phyloP scores from a whole-genome alignment of 2,888 invertebrate species.

The Omphaloscelis lunosa region DNA sequence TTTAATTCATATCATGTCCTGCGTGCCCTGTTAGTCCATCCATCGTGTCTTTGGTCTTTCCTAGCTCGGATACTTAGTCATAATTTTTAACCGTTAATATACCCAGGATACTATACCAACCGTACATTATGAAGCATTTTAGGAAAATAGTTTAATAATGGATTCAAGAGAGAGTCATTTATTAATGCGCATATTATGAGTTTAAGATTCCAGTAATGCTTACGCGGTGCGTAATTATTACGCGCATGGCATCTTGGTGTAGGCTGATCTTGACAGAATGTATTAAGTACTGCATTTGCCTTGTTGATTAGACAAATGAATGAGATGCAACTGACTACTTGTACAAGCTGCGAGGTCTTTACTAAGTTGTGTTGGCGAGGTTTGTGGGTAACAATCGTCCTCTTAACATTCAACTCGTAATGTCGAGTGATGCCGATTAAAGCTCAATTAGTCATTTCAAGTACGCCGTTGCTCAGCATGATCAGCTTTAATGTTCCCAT shows the following conservation, averaged over 20 bases:
- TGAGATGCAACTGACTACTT: slow-evolving; percentile 29
- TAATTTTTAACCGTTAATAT: no score
- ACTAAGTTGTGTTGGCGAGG: slow-evolving; percentile 1
- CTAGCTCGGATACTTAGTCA: no score
- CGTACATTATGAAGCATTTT: no score
- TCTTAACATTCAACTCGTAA: slow-evolving; percentile 18
- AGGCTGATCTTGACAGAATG: slow-evolving; percentile 7
- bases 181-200: no score
- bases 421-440: not conserved
- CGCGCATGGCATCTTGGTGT: slow-evolving; percentile 1
- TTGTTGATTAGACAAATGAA: slow-evolving; percentile 24
- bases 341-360: slow-evolving; percentile 1
- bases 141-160: no score
- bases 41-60: no score
- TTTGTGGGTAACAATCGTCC: slow-evolving; percentile 9
- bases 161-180: no score
- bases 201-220: no score
- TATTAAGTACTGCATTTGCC: slow-evolving; percentile 5
- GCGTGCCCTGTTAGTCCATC: no score
- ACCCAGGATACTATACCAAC: no score
- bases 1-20: not conserved
- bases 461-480: not conserved
- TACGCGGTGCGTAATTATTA: slow-evolving; percentile 1
- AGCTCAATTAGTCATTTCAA: slow-evolving; percentile 4
- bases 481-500: no score